These are phyloP conservation scores for Calliopsis andreniformis DNA, from an alignment of 1,140 invertebrate species.

Conservation along the genomic window DNA sequence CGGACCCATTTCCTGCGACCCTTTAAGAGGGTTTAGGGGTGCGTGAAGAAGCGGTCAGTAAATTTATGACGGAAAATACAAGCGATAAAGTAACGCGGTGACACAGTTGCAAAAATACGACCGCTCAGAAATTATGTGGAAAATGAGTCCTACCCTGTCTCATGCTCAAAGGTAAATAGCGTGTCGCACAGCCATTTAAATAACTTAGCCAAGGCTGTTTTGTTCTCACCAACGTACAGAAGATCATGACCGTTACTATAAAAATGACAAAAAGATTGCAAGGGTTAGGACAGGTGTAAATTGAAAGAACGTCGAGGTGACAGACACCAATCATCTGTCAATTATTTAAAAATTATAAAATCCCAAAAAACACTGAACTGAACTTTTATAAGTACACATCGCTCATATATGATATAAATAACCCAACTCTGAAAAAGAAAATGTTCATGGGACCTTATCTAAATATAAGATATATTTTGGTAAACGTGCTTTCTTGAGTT, in stretches of 20 bases:
- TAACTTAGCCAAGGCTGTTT: slow-evolving; percentile 2
- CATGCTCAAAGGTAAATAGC: slow-evolving; percentile 26
- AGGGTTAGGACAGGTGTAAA: slow-evolving; percentile 9
- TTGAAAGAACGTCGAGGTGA: background rate
- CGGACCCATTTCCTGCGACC: slow-evolving; percentile 11
- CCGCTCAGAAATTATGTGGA: slow-evolving; percentile 45
- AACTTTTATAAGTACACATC: too few species aligned
- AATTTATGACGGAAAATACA: slow-evolving; percentile 80
- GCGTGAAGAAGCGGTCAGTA: slow-evolving; percentile 26
- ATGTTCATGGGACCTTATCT: too few species aligned
- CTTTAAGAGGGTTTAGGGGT: slow-evolving; percentile 35
- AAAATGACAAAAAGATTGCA: slow-evolving; percentile 19
- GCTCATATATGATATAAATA: too few species aligned
- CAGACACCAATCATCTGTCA: background rate
- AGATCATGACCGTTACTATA: slow-evolving; percentile 18
- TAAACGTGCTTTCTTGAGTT: too few species aligned
- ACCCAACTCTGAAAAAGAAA: too few species aligned
- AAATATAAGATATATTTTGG: too few species aligned
- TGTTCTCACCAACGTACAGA: background rate
- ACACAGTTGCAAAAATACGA: slow-evolving; percentile 39
- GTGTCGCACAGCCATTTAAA: slow-evolving; percentile 16
- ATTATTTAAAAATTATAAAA: background rate
- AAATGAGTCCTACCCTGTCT: slow-evolving; percentile 31
- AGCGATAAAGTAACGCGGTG: slow-evolving; percentile 69
- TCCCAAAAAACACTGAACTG: background rate